A percentile compares a stretch with the other conserved stretches of the same genome.
These are phyloP conservation scores for Stylophora pistillata DNA, from an alignment of 64 coral and sea anemone genomes.

Conservation along the genomic window DNA sequence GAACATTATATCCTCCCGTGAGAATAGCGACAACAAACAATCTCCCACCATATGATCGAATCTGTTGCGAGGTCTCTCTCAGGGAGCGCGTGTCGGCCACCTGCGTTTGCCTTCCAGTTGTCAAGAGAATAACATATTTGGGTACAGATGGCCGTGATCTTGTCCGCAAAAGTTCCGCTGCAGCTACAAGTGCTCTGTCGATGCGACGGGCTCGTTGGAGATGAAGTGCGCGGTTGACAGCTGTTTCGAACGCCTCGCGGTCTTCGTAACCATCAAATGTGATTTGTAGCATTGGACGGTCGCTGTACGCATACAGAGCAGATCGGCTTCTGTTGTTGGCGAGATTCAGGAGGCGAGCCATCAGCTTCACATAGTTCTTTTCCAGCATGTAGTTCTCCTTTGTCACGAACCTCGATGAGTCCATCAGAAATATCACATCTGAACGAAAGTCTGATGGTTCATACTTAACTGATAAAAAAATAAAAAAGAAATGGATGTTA, in stretches of 20 bases:
- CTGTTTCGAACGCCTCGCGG: slow-evolving; percentile 44
- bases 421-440: slow-evolving; percentile 64
- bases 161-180: slow-evolving; percentile 8
- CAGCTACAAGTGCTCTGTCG: slow-evolving; percentile 65
- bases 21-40: slow-evolving; percentile 56
- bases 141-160: slow-evolving; percentile 34
- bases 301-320: slow-evolving; percentile 44
- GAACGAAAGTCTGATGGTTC: slow-evolving; percentile 49
- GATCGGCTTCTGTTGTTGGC: slow-evolving; percentile 35
- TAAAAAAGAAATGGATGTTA: neutral
- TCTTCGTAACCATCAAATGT: slow-evolving; percentile 36
- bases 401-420: slow-evolving; percentile 46
- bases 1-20: slow-evolving; percentile 19
- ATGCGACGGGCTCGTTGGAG: slow-evolving; percentile 48
- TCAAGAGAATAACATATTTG: slow-evolving; percentile 66
- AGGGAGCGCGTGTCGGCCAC: slow-evolving; percentile 3
- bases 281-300: slow-evolving; percentile 17
- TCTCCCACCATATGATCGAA: slow-evolving; percentile 37
- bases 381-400: slow-evolving; percentile 53
- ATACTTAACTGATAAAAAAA: neutral
- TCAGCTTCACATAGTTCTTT: slow-evolving; percentile 63
- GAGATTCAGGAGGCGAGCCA: slow-evolving; percentile 45
- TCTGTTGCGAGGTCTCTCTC: slow-evolving; percentile 14
- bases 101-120: slow-evolving; percentile 36
- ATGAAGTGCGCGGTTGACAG: slow-evolving; percentile 54